Conservation (phyloP, 2,113 vertebrate species). For the Emydura subglobosa region DNA sequence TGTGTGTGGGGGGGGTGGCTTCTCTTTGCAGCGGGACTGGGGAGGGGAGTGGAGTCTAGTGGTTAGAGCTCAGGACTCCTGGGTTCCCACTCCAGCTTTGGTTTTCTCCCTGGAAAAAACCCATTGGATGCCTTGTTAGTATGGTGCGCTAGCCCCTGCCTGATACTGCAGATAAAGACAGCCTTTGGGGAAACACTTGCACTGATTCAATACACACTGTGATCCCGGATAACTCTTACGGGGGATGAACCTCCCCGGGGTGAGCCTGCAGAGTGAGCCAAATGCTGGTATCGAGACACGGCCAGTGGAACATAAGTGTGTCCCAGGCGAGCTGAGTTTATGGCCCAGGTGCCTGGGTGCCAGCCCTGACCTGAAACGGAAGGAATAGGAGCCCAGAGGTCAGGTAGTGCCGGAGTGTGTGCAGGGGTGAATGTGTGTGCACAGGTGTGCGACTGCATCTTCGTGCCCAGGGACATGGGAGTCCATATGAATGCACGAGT, state of each 20-base stretch:
- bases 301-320: neutral
- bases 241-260: too few species aligned
- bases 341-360: too few species aligned
- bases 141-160: neutral
- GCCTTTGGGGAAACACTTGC: neutral
- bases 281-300: too few species aligned
- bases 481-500: neutral
- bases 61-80: neutral
- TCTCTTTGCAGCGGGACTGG: neutral
- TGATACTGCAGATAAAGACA: neutral
- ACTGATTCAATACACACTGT: neutral
- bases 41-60: neutral
- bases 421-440: too few species aligned
- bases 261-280: too few species aligned
- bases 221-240: neutral
- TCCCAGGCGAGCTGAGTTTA: neutral
- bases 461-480: neutral
- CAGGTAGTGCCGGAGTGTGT: neutral
- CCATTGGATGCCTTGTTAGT: neutral
- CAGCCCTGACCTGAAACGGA: neutral
- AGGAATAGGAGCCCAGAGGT: neutral
- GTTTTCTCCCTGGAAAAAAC: neutral
- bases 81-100: neutral
- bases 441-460: neutral
- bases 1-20: neutral